phyloP scores from a whole-genome alignment of 1,140 invertebrate species.

The Drosophila pachea region DNA sequence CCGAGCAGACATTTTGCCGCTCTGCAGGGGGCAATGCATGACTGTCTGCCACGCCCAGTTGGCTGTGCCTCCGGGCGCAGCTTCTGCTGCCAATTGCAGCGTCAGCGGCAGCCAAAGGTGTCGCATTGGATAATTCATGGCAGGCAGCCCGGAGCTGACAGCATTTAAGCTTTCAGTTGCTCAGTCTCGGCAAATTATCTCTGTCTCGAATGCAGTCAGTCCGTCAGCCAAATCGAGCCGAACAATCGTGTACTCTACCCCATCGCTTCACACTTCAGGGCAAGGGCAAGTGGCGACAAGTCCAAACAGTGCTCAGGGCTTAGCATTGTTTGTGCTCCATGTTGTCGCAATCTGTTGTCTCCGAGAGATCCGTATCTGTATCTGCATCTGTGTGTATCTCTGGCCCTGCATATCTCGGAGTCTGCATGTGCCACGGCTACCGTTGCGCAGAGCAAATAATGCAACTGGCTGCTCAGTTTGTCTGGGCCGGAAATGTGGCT shows the following conservation, averaged over 20 bases:
- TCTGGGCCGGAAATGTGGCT: constrained; percentile 56
- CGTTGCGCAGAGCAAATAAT: constrained; percentile 67
- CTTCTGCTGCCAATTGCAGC: background rate
- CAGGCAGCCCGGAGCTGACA: constrained; percentile 20
- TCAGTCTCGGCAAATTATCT: constrained; percentile 43
- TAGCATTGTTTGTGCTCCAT: constrained; percentile 37
- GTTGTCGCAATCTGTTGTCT: constrained; percentile 61
- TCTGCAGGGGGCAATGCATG: constrained; percentile 10
- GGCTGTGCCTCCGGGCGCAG: background rate
- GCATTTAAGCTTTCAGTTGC: constrained; percentile 41
- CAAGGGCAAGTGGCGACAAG: constrained; percentile 45
- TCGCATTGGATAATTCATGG: constrained; percentile 44
- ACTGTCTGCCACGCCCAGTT: constrained; percentile 41
- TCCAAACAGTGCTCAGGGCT: constrained; percentile 38
- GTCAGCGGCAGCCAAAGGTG: background rate
- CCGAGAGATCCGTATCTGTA: background rate
- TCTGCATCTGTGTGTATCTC: background rate
- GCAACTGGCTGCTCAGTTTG: constrained; percentile 58
- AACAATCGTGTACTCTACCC: constrained; percentile 2
- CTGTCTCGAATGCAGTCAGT: constrained; percentile 40
- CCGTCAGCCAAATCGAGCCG: background rate
- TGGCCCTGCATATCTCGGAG: background rate
- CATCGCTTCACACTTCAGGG: constrained; percentile 18
- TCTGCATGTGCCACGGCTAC: constrained; percentile 39
- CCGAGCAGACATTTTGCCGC: constrained; percentile 1